Conservation (phyloP, 2,888 invertebrate species). For the Drosophila merina region DNA sequence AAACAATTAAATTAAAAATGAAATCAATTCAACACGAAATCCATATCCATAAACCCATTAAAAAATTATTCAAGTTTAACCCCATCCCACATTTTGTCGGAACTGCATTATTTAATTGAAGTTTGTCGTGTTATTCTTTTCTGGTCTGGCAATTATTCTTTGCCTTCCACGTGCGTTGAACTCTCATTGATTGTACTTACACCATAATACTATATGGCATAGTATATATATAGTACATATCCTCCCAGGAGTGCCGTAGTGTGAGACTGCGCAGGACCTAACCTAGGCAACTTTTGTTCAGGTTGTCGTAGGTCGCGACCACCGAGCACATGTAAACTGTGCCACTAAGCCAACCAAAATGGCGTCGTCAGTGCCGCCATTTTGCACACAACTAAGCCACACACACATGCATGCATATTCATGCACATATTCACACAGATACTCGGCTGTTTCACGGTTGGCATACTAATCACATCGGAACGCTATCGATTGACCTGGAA, state of each 20-base stretch:
- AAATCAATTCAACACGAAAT: too few relatives aligned
- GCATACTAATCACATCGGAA: slow-evolving; percentile 65
- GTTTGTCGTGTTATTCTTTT: background rate
- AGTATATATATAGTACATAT: background rate
- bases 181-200: slow-evolving; percentile 62
- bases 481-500: slow-evolving; percentile 82
- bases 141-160: slow-evolving; percentile 8
- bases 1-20: too few relatives aligned
- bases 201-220: slow-evolving; percentile 29
- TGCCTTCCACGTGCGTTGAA: slow-evolving; percentile 64
- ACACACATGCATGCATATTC: slow-evolving; percentile 2
- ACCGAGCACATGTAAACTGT: slow-evolving; percentile 49
- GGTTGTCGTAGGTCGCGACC: slow-evolving; percentile 70
- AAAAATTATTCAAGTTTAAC: background rate
- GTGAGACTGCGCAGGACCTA: slow-evolving; percentile 73
- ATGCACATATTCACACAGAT: slow-evolving; percentile 12
- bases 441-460: slow-evolving; percentile 37
- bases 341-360: slow-evolving; percentile 57
- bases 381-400: slow-evolving; percentile 35
- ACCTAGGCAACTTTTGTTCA: slow-evolving; percentile 54
- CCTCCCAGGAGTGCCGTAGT: slow-evolving; percentile 26
- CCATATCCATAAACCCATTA: background rate
- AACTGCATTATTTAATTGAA: background rate
- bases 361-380: slow-evolving; percentile 56
- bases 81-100: background rate